Base-by-base conservation (phyloP, 2,797 vertebrate genomes). In the Brotula barbata region DNA sequence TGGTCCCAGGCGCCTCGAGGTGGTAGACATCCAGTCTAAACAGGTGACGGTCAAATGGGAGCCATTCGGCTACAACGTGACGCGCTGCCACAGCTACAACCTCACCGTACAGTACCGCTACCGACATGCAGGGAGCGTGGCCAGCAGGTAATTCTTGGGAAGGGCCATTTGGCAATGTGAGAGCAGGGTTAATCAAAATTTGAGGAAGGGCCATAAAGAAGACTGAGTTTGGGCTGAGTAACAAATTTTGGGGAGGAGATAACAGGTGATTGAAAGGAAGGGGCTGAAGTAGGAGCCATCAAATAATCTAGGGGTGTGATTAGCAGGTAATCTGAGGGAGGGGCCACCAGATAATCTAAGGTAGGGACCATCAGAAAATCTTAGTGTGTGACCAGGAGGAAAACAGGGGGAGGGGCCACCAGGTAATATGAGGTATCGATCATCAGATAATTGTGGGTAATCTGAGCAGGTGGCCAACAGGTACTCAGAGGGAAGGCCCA, bases 41-140 rank as follows among this genome's bases (percentile, higher is more conserved):
- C 94, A 98, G 87, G 93, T 99, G 87, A 97, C 94, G 0, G 82
- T 98, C 5, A 93, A 90, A 40, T 99, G 96, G 96, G 96, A 99
- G 61, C 93, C 95, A 0, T 94, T 98, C 42, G 96, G 96, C 14
- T 99, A 99, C 72, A 97, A 97, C 2, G 94, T 99, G 50, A 98
- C 96, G 0, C 96, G 96, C 22, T 99, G 96, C 81, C 92, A 98
- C 78, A 94, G 89, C 69, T 99, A 95, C 85, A 99, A 98, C 81
- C 92, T 99, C 67, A 98, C 94, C 0, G 91, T 95, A 23, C 94
- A 95, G 73, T 97, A 96, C 89, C 92, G 80, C 45, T 94, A 79
- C 71, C 34, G 57, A 9, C 73, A 81, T 13, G 69, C 78, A 46
- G 81, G 80, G 37, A 34, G 28, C 13, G 20, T 16, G 20, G 1